A percentile compares a stretch with the other conserved stretches of the same genome.
Conservation (phyloP, 2,113 vertebrate genomes). For the Pseudopipra pipra region DNA sequence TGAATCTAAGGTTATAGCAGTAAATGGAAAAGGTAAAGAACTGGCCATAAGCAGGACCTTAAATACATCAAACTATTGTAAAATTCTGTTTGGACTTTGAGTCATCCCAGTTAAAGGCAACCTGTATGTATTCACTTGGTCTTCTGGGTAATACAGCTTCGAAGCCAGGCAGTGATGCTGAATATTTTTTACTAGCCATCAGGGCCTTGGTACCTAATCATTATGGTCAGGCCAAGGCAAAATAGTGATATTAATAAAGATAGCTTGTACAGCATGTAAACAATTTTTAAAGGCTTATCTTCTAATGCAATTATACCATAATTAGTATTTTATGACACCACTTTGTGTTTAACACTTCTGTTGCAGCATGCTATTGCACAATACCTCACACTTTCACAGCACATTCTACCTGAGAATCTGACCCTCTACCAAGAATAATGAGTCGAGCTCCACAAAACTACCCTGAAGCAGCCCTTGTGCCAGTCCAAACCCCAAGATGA, state of each 20-base stretch:
- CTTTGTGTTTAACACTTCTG: neutral
- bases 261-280: neutral
- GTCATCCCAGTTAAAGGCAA: neutral
- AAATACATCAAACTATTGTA: neutral
- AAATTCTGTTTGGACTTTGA: neutral
- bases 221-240: neutral
- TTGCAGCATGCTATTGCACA: neutral
- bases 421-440: neutral
- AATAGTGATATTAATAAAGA: neutral
- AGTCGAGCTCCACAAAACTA: neutral
- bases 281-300: neutral
- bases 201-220: neutral
- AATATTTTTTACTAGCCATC: neutral
- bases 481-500: neutral
- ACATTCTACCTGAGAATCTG: neutral
- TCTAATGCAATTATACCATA: neutral
- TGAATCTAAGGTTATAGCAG: neutral
- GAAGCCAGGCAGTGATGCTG: neutral
- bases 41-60: neutral
- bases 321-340: neutral
- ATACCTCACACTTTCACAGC: neutral
- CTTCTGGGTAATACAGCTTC: neutral
- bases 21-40: neutral
- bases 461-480: neutral
- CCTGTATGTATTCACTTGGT: neutral